These are phyloP conservation scores for Ips nitidus DNA, from an alignment of 1,140 invertebrate genomes.

Conservation along the genomic window DNA sequence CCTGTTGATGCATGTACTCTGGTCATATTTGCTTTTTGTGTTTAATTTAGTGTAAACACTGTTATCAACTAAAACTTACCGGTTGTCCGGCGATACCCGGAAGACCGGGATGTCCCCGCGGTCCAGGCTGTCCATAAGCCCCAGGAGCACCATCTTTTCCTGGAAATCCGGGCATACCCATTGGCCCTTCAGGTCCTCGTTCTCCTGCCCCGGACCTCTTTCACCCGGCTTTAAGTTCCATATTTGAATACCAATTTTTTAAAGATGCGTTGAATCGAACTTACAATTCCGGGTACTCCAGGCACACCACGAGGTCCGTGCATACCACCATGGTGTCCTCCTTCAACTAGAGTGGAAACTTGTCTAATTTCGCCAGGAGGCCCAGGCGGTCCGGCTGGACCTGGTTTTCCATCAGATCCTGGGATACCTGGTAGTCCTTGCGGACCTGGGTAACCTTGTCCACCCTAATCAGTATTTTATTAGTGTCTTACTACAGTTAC, in stretches of 20 bases:
- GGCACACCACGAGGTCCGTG: constrained; percentile 50
- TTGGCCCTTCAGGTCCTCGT: constrained; percentile 45
- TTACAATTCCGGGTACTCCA: constrained; percentile 48
- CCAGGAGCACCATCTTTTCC: constrained; percentile 51
- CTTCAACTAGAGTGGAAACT: constrained; percentile 36
- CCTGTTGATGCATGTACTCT: no score
- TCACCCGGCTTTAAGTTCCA: constrained; percentile 44
- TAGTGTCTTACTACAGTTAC: no score
- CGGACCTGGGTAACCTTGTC: constrained; percentile 37
- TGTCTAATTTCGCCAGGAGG: constrained; percentile 38
- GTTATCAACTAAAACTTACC: constrained; percentile 21
- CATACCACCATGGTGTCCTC: constrained; percentile 42
- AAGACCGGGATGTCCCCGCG: constrained; percentile 52
- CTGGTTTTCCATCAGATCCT: constrained; percentile 42
- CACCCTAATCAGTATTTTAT: constrained; percentile 18
- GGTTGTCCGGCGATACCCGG: constrained; percentile 53
- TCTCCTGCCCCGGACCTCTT: constrained; percentile 46
- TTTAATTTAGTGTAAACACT: no score
- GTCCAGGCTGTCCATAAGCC: constrained; percentile 50
- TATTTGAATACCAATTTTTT: neutral
- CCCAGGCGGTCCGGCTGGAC: constrained; percentile 31
- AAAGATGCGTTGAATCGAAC: constrained; percentile 6
- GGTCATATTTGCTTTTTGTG: no score
- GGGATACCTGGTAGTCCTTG: constrained; percentile 50
- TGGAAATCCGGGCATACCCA: constrained; percentile 53